These are phyloP conservation scores for Hiodon tergisus DNA, from an alignment of 2,113 vertebrate genomes.

Conservation along the genomic window DNA sequence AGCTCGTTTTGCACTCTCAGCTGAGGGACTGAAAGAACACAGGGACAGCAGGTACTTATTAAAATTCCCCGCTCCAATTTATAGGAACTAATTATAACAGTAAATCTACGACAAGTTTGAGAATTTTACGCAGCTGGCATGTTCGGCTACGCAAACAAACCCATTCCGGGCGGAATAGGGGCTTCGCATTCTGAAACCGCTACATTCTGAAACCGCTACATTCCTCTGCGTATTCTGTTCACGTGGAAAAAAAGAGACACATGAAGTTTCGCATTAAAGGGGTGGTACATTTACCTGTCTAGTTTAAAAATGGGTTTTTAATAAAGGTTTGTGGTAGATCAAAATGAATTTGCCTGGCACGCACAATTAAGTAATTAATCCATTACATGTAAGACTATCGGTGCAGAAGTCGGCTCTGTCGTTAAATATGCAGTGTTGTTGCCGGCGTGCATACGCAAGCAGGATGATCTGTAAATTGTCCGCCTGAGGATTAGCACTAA, in stretches of 20 bases:
- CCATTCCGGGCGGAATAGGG: background rate
- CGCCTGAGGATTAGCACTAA: background rate
- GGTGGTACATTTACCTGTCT: background rate
- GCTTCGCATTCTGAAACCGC: conserved; percentile 5
- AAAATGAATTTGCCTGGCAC: background rate
- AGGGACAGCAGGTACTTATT: conserved; percentile 32
- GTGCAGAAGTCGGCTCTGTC: background rate
- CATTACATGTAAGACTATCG: conserved; percentile 12
- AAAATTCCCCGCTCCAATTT: conserved; percentile 29
- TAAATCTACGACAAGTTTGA: conserved; percentile 30
- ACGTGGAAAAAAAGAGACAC: background rate
- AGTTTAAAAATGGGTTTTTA: background rate
- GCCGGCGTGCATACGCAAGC: background rate
- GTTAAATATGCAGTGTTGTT: conserved; percentile 15
- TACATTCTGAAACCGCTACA: conserved; percentile 15
- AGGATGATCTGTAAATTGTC: background rate
- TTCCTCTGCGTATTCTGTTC: conserved; percentile 1
- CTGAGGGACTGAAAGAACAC: no score
- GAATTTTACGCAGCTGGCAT: conserved; percentile 26
- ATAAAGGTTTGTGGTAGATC: background rate
- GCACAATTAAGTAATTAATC: conserved; percentile 12
- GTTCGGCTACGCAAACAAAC: conserved; percentile 26
- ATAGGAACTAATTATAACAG: conserved; percentile 31
- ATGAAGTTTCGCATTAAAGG: background rate
- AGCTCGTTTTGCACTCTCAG: no score